Evolutionary conservation across 2,888 invertebrate genomes (phyloP), one percentile per base, ranked within the genome.

Genomic region (Prostheceraeus crozeri): DNA sequence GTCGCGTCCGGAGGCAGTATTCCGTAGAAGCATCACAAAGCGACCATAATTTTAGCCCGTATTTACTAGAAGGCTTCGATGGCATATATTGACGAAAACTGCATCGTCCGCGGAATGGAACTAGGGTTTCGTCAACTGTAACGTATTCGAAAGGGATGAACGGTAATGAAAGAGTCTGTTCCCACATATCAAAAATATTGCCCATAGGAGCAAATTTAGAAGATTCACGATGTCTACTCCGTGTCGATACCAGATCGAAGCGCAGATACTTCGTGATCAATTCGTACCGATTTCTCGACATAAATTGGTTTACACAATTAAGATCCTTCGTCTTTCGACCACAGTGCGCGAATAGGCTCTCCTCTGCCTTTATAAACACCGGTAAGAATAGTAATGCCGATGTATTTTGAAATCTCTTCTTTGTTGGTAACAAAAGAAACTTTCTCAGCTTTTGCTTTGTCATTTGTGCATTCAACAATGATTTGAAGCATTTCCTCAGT

Each of bases 41-140:
- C n/a, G n/a, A n/a, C n/a, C n/a, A n/a, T n/a, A n/a, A n/a, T n/a
- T n/a, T n/a, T n/a, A n/a, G n/a, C n/a, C n/a, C n/a, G n/a, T n/a
- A n/a, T n/a, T n/a, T n/a, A n/a, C n/a, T n/a, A n/a, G n/a, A n/a
- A n/a, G n/a, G n/a, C n/a, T n/a, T n/a, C n/a, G n/a, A n/a, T n/a
- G n/a, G n/a, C n/a, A n/a, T n/a, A n/a, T n/a, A n/a, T n/a, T n/a
- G n/a, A n/a, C n/a, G n/a, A n/a, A n/a, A n/a, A n/a, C n/a, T n/a
- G n/a, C n/a, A n/a, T 33, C 14, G 45, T 40, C 45, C 45, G 6
- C 14, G n/a, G 45, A 40, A 40, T 40, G 45, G 19, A 14, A 40
- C 45, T 40, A 40, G 45, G 19, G 45, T 40, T 40, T 40, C 45
- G 19, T 40, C 45, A 40, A 40, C 45, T 19, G 45, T 40, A 40